Evolutionary conservation across 2,113 vertebrate genomes (phyloP).

Genomic region (Hippocampus guttulatus): DNA sequence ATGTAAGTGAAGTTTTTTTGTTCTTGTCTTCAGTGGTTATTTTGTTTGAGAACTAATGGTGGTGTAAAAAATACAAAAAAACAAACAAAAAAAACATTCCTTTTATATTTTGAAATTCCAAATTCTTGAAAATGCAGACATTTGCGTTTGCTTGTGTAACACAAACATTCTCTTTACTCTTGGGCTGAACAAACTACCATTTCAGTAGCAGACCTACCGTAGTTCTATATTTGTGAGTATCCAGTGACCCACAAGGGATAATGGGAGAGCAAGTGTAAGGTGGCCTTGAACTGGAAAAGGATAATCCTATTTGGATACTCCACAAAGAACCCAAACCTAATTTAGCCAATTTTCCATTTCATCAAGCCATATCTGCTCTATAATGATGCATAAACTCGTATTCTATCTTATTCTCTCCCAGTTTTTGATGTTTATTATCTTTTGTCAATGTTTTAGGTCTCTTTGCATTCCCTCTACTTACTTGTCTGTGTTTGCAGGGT

Average conservation of each 20-base stretch:
- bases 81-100: background rate
- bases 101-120: background rate
- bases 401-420: conserved; percentile 9
- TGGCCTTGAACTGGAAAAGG: conserved; percentile 66
- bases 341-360: conserved; percentile 48
- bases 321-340: conserved; percentile 55
- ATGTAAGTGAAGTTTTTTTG: no score
- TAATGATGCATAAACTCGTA: conserved; percentile 27
- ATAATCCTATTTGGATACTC: conserved; percentile 68
- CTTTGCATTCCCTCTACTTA: conserved; percentile 22
- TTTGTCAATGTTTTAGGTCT: conserved; percentile 16
- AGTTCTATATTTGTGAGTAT: conserved; percentile 54
- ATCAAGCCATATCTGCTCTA: conserved; percentile 26
- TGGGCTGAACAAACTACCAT: background rate
- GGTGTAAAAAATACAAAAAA: background rate
- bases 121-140: background rate
- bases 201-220: conserved; percentile 16
- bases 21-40: background rate
- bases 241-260: conserved; percentile 67
- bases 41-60: background rate
- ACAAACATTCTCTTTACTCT: background rate
- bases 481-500: conserved; percentile 18
- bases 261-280: conserved; percentile 58
- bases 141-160: background rate
- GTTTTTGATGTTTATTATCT: conserved; percentile 21